Base-by-base conservation (phyloP, 2,797 vertebrate species). In the Acanthurus tractus region DNA sequence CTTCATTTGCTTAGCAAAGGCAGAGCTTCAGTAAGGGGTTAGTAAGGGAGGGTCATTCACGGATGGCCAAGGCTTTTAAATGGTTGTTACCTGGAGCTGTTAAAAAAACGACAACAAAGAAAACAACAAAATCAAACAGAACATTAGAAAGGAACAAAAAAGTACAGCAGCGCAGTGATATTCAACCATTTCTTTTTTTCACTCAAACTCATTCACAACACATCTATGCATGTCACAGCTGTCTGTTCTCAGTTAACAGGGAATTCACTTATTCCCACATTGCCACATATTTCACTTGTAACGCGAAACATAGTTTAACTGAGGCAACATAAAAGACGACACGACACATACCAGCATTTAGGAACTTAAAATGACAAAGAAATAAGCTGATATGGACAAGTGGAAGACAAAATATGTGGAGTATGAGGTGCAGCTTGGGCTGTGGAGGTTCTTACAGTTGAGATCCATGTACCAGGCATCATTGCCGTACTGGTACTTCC, bases 391-490 rank as follows among this genome's bases (percentile, higher is more conserved):
- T 88, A 91, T 91, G 88, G 87, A 94, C 93, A 93, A 93, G 94
- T 95, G 93, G 29, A 34, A 93, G 86, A 93, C 88, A 93, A 91
- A 94, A 94, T 94, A 93, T 92, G 91, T 90, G 92, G 88, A 90
- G 87, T 90, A 81, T 85, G 86, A 88, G 86, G 82, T 38, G 87
- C 79, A 90, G 90, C 84, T 8, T 69, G 74, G 61, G 77, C 76
- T 85, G 70, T 38, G 46, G 57, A 70, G 86, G 88, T 82, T 92
- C 98, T 98, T 97, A 99, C 98, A 99, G 88, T 96, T 97, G 82
- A 99, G 96, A 89, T 96, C 96, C 94, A 99, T 97, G 95, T 99
- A 99, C 98, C 98, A 99, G 94, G 98, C 97, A 74, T 91, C 96
- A 82, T 96, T 96, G 79, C 94, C 96, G 72, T 97, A 97, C 74